phyloP scores from a whole-genome alignment of 2,113 vertebrate species.

The Ivindomyrus marchei region DNA sequence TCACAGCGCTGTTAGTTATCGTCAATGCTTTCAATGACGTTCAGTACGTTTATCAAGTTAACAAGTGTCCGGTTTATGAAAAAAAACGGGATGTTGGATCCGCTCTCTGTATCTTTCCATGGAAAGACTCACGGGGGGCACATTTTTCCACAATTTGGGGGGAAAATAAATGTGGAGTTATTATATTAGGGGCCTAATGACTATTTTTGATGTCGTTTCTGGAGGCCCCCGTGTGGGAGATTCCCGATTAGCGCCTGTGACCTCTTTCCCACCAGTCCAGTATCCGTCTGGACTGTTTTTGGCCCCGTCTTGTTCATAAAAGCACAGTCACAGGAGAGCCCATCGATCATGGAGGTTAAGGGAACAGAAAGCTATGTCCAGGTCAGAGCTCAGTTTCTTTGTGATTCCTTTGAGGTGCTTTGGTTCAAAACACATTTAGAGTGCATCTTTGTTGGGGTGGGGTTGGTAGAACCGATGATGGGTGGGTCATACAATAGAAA shows the following conservation, averaged over 20 bases:
- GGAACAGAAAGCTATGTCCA: not conserved
- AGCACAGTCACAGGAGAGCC: not conserved
- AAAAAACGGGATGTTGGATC: slow-evolving; percentile 30
- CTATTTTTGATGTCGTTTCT: slow-evolving; percentile 45
- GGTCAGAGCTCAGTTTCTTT: not conserved
- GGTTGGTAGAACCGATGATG: not conserved
- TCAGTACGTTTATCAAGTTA: not conserved
- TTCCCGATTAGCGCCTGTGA: slow-evolving; percentile 46
- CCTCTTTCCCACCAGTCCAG: slow-evolving; percentile 56
- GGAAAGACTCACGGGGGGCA: slow-evolving; percentile 34
- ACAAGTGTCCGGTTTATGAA: slow-evolving; percentile 15
- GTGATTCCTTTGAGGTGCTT: not conserved
- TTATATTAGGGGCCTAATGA: slow-evolving; percentile 32
- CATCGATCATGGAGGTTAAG: not conserved
- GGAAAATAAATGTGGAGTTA: slow-evolving; percentile 2
- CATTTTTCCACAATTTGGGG: slow-evolving; percentile 40
- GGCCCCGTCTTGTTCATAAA: not conserved
- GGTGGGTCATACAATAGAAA: not conserved
- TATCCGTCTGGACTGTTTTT: slow-evolving; percentile 11
- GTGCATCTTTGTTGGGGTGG: not conserved
- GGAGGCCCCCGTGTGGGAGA: slow-evolving; percentile 42
- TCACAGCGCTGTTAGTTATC: not conserved
- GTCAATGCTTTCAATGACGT: not conserved
- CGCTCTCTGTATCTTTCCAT: slow-evolving; percentile 31
- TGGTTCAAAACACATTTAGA: not conserved